phyloP scores from a whole-genome alignment of 2,113 vertebrate genomes.

The Sapajus apella region DNA sequence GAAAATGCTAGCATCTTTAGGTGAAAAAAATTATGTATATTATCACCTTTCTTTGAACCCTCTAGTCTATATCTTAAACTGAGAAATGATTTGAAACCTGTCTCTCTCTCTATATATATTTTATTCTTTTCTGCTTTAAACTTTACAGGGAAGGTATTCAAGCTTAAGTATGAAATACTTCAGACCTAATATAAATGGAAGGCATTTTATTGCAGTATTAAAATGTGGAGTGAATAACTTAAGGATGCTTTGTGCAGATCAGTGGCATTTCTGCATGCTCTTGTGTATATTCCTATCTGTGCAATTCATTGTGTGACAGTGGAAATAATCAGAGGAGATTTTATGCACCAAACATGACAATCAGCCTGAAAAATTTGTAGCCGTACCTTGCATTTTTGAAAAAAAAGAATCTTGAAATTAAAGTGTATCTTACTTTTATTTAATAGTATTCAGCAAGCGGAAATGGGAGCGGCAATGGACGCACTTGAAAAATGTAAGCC shows the following conservation, averaged over 20 bases:
- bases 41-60: slow-evolving; percentile 38
- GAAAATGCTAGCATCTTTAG: neutral
- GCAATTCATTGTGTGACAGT: neutral
- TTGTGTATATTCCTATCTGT: neutral
- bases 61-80: slow-evolving; percentile 7
- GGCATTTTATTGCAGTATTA: slow-evolving; percentile 16
- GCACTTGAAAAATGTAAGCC: slow-evolving; percentile 99
- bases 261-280: slow-evolving; percentile 19
- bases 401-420: slow-evolving; percentile 37
- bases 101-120: neutral
- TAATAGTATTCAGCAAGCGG: slow-evolving; percentile 97
- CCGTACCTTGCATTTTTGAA: neutral
- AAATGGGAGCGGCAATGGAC: slow-evolving; percentile 99
- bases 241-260: slow-evolving; percentile 55
- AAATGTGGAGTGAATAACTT: slow-evolving; percentile 35
- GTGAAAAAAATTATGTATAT: neutral
- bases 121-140: slow-evolving; percentile 54
- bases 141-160: slow-evolving; percentile 37
- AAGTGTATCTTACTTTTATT: slow-evolving; percentile 66
- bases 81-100: slow-evolving; percentile 24
- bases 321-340: slow-evolving; percentile 44
- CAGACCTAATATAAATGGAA: slow-evolving; percentile 33
- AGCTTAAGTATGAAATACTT: slow-evolving; percentile 53
- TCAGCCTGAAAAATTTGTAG: slow-evolving; percentile 40
- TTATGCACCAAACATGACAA: slow-evolving; percentile 19